Conservation (phyloP, 2,797 vertebrate genomes). For the Enoplosus armatus region DNA sequence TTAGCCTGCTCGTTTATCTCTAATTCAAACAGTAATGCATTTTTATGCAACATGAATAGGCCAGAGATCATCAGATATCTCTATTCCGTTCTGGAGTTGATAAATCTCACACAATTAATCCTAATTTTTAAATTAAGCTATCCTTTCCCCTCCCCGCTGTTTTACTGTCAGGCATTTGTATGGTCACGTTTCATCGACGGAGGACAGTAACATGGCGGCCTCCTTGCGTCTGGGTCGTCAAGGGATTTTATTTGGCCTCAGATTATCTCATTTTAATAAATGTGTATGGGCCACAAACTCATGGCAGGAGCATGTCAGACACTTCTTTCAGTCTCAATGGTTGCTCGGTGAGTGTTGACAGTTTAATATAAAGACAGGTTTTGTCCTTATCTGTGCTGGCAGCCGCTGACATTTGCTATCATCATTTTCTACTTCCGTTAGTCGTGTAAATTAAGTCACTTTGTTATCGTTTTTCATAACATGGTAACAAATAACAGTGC, state of each 20-base stretch:
- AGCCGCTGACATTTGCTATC: conserved; percentile 12
- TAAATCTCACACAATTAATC: rapidly evolving
- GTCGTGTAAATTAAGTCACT: neutral
- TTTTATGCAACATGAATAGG: rapidly evolving
- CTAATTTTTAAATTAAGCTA: rapidly evolving
- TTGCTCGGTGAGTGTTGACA: conserved; percentile 79
- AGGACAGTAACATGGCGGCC: conserved; percentile 86
- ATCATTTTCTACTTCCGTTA: neutral
- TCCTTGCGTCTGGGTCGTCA: conserved; percentile 85
- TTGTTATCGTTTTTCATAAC: neutral
- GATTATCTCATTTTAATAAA: conserved; percentile 69
- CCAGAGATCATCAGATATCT: rapidly evolving
- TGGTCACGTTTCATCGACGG: conserved; percentile 35
- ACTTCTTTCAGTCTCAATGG: conserved; percentile 76
- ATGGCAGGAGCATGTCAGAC: conserved; percentile 67
- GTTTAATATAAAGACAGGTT: rapidly evolving
- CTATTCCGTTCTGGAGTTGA: rapidly evolving
- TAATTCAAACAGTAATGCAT: rapidly evolving
- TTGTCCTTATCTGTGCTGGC: conserved; percentile 7
- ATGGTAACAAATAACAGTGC: rapidly evolving
- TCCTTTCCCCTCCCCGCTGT: rapidly evolving
- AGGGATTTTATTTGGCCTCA: conserved; percentile 76
- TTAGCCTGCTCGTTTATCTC: conserved; percentile 11
- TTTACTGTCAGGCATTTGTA: conserved; percentile 66
- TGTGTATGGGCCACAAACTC: conserved; percentile 46